These are phyloP conservation scores for Amphibalanus amphitrite DNA, from an alignment of 1,140 invertebrate species.

Conservation along the genomic window DNA sequence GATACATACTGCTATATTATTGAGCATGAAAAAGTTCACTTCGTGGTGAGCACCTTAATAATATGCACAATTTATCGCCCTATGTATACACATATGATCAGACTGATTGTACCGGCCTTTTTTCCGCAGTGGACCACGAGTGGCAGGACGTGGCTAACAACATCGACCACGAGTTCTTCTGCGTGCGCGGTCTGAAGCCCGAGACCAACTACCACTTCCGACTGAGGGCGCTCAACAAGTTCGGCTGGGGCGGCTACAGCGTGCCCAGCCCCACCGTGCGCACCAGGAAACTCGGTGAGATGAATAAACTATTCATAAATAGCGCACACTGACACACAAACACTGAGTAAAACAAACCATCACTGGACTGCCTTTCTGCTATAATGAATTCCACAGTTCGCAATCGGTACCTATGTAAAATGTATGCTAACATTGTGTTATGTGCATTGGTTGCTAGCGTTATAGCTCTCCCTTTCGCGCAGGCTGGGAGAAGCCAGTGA, in stretches of 20 bases:
- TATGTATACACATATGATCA: background rate
- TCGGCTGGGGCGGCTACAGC: constrained; percentile 57
- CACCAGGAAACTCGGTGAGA: background rate
- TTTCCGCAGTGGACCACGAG: constrained; percentile 42
- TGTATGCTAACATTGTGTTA: too few relatives aligned
- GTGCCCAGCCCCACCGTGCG: background rate
- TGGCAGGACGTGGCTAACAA: constrained; percentile 76
- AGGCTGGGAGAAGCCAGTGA: constrained; percentile 5
- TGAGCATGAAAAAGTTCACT: constrained; percentile 1
- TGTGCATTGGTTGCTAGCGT: too few relatives aligned
- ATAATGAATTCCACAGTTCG: too few relatives aligned
- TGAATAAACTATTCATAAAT: too few relatives aligned
- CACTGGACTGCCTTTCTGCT: background rate
- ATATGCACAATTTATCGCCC: background rate
- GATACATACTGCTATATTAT: constrained; percentile 5
- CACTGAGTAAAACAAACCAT: background rate
- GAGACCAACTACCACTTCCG: constrained; percentile 73
- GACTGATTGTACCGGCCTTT: constrained; percentile 4
- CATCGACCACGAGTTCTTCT: constrained; percentile 83
- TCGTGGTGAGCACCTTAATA: background rate
- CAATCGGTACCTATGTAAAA: too few relatives aligned
- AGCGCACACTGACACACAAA: background rate
- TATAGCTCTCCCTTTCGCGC: too few relatives aligned
- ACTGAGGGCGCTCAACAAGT: constrained; percentile 68
- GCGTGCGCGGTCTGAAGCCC: constrained; percentile 56